Evolutionary conservation across 1,140 invertebrate genomes (phyloP).

Genomic region (Bactericera cockerelli): DNA sequence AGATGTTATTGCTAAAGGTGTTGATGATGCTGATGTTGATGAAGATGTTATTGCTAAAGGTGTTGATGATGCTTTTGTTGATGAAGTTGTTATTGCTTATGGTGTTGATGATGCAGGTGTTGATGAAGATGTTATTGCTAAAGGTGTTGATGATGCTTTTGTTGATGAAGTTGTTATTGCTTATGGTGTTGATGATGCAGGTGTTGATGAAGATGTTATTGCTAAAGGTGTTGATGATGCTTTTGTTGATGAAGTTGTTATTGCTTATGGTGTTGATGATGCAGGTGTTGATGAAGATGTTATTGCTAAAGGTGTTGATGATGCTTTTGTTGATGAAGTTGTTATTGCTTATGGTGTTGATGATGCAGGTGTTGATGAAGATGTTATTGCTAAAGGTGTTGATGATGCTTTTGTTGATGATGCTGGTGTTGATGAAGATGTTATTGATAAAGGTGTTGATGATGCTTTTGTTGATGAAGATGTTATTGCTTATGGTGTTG

Average conservation of each 20-base stretch:
- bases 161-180: background rate
- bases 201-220: background rate
- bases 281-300: background rate
- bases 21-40: background rate
- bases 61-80: background rate
- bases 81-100: background rate
- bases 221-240: background rate
- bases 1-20: background rate
- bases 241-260: background rate
- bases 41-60: background rate
- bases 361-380: background rate
- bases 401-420: background rate
- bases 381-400: background rate
- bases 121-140: background rate
- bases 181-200: background rate
- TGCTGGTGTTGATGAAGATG: background rate
- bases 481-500: background rate
- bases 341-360: background rate
- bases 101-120: background rate
- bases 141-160: background rate
- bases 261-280: background rate
- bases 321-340: background rate
- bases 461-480: conserved; percentile 5
- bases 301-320: background rate
- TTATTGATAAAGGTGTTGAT: background rate